A percentile compares a stretch with the other conserved stretches of the same genome.
Conservation (phyloP, 1,140 invertebrate genomes). For the Ectropis grisescens region DNA sequence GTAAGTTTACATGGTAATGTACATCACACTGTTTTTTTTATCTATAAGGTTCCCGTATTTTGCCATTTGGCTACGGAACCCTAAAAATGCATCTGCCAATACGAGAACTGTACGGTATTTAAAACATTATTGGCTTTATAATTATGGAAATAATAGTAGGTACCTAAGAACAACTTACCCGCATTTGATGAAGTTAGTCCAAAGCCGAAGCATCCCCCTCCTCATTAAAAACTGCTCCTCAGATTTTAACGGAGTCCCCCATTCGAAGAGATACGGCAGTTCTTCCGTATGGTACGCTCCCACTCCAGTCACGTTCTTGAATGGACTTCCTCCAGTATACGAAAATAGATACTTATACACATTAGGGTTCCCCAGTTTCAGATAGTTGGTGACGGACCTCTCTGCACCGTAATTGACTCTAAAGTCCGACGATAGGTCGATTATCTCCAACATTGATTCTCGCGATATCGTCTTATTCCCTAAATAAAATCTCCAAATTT, state of each 20-base stretch:
- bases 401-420: slow-evolving; percentile 13
- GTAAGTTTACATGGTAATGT: too few species aligned
- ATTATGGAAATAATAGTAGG: too few species aligned
- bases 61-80: too few species aligned
- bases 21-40: too few species aligned
- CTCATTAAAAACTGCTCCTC: slow-evolving; percentile 13
- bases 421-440: slow-evolving; percentile 16
- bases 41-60: too few species aligned
- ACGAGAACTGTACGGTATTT: too few species aligned
- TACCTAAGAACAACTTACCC: too few species aligned
- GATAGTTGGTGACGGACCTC: slow-evolving; percentile 9
- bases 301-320: slow-evolving; percentile 14
- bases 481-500: slow-evolving; percentile 14
- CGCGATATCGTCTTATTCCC: slow-evolving; percentile 8
- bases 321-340: slow-evolving; percentile 13
- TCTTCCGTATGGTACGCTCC: slow-evolving; percentile 22
- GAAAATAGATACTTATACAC: slow-evolving; percentile 24
- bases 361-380: slow-evolving; percentile 5
- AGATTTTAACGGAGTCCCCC: neutral
- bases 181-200: slow-evolving; percentile 20
- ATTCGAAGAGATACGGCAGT: slow-evolving; percentile 17
- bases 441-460: slow-evolving; percentile 10
- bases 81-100: too few species aligned
- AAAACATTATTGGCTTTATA: too few species aligned
- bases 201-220: slow-evolving; percentile 15